phyloP scores from a whole-genome alignment of 2,113 vertebrate genomes.

The Dunckerocampus dactyliophorus region DNA sequence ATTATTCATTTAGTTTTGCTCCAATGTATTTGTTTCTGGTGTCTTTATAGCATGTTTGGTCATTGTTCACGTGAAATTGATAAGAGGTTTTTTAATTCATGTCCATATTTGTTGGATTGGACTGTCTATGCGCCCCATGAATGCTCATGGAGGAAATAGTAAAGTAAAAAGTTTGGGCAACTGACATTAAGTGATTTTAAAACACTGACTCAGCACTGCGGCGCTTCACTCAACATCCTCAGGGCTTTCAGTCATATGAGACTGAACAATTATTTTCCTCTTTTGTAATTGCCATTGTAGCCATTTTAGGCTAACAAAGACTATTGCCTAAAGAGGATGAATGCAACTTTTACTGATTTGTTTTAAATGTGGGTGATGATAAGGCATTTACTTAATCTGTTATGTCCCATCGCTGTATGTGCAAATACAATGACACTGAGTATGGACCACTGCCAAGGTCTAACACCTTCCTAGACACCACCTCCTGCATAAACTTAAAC shows the following conservation, averaged over 20 bases:
- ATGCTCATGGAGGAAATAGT: no score
- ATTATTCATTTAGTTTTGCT: slow-evolving; percentile 28
- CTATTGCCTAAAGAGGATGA: background rate
- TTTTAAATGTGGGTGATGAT: background rate
- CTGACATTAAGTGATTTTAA: background rate
- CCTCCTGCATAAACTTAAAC: no score
- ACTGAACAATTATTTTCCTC: slow-evolving; percentile 8
- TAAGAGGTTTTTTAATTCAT: no score
- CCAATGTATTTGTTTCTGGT: slow-evolving; percentile 4
- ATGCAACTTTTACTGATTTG: background rate
- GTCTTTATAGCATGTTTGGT: background rate
- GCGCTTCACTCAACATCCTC: background rate
- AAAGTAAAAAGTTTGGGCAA: background rate
- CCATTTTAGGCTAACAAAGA: background rate
- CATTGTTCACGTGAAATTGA: background rate
- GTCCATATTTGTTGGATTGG: no score
- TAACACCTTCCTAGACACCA: no score
- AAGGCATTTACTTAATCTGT: no score
- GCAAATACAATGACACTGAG: no score
- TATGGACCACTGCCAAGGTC: no score
- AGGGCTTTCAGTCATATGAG: slow-evolving; percentile 4
- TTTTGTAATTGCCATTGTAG: slow-evolving; percentile 1
- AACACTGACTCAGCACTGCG: background rate
- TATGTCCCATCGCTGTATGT: no score
- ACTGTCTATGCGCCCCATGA: no score